Conservation (phyloP, 2,888 invertebrate genomes). For the Salticus scenicus region DNA sequence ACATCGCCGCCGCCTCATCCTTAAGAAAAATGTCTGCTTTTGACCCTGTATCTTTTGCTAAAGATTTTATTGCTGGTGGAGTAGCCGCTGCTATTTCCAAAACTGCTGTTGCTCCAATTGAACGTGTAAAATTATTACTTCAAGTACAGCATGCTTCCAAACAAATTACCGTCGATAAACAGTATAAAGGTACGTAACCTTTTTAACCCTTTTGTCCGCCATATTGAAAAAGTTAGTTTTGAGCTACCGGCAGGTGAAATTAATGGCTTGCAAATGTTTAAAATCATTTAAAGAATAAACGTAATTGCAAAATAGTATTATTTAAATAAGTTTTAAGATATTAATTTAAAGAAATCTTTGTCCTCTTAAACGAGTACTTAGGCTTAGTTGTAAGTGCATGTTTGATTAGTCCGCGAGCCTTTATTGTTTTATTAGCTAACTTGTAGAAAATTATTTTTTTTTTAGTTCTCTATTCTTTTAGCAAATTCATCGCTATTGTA, state of each 20-base stretch:
- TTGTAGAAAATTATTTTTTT: too few species aligned
- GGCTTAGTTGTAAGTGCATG: too few species aligned
- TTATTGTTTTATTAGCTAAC: too few species aligned
- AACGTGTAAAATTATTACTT: slow-evolving; percentile 75
- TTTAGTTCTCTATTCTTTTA: too few species aligned
- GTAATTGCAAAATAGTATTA: too few species aligned
- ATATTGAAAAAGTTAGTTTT: slow-evolving; percentile 31
- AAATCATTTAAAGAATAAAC: too few species aligned
- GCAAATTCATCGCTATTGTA: too few species aligned
- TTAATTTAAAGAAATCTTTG: too few species aligned
- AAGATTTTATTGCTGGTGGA: slow-evolving; percentile 75
- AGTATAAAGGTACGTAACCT: slow-evolving; percentile 77
- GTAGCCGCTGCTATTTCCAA: slow-evolving; percentile 76
- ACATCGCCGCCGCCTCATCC: neutral
- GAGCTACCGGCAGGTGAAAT: slow-evolving; percentile 24
- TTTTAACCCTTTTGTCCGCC: slow-evolving; percentile 36
- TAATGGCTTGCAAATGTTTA: neutral
- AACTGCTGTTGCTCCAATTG: slow-evolving; percentile 77
- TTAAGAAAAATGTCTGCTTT: neutral
- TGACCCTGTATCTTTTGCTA: slow-evolving; percentile 71
- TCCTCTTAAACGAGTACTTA: too few species aligned
- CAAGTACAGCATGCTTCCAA: slow-evolving; percentile 76
- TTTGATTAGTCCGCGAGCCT: too few species aligned
- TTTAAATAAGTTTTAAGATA: too few species aligned
- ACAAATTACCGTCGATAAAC: slow-evolving; percentile 75